These are phyloP conservation scores for Platysternon megacephalum DNA, from an alignment of 2,113 vertebrate species.

Conservation along the genomic window DNA sequence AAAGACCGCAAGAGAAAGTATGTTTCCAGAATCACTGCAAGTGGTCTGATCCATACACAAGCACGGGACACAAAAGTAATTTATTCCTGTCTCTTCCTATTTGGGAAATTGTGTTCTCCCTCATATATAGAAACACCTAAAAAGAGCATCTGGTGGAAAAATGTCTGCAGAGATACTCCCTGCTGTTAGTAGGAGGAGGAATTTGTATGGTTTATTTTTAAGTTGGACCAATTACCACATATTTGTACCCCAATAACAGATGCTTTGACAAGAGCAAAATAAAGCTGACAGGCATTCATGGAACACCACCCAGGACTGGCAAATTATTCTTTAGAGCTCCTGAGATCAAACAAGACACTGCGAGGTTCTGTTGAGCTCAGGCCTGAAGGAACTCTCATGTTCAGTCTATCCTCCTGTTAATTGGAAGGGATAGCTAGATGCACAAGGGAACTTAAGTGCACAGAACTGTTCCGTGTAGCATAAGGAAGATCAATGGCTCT, in stretches of 20 bases:
- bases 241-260: slow-evolving; percentile 64
- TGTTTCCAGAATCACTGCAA: background rate
- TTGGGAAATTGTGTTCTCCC: background rate
- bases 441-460: background rate
- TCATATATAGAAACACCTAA: background rate
- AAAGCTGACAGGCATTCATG: slow-evolving; percentile 27
- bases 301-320: slow-evolving; percentile 22
- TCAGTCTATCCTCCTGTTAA: background rate
- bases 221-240: slow-evolving; percentile 46
- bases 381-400: background rate
- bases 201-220: slow-evolving; percentile 46
- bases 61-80: background rate
- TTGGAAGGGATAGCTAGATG: background rate
- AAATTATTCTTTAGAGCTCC: slow-evolving; percentile 29
- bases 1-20: background rate
- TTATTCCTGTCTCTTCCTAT: background rate
- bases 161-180: background rate
- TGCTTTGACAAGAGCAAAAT: slow-evolving; percentile 51
- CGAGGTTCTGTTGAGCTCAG: background rate
- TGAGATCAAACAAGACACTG: background rate
- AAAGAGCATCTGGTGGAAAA: slow-evolving; percentile 26
- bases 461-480: background rate
- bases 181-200: background rate
- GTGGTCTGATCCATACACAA: background rate
- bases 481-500: background rate